Percentiles rank a stretch among this genome's conserved stretches.
Evolutionary conservation across 2,113 vertebrate species (phyloP).

Genomic region (Vulpes vulpes): DNA sequence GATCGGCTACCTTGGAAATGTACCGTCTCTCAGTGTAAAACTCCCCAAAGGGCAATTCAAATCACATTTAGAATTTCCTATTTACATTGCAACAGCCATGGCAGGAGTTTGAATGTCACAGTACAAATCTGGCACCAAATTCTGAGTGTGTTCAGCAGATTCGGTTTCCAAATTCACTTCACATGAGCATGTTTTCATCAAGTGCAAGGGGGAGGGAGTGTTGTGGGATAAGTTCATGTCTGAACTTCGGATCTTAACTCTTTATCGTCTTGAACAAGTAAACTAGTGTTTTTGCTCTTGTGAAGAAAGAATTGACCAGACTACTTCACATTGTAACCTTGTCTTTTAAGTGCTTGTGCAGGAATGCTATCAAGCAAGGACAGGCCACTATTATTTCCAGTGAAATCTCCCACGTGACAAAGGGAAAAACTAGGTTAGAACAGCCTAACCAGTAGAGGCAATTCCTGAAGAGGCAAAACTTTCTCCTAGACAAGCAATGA

Average conservation of each 20-base stretch:
- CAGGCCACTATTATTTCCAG: not conserved
- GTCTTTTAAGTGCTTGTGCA: not conserved
- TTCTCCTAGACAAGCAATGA: not conserved
- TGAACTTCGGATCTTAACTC: slow-evolving; percentile 68
- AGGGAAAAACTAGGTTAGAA: not conserved
- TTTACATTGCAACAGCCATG: slow-evolving; percentile 81
- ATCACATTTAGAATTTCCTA: slow-evolving; percentile 78
- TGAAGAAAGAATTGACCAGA: slow-evolving; percentile 3
- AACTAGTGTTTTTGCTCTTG: not conserved
- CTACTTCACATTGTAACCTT: not conserved
- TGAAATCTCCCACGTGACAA: not conserved
- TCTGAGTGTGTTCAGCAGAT: slow-evolving; percentile 37
- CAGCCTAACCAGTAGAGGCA: not conserved
- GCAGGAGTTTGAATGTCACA: slow-evolving; percentile 79
- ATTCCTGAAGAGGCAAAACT: not conserved
- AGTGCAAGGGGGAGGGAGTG: not conserved
- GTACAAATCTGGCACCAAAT: slow-evolving; percentile 74
- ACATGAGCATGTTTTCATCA: slow-evolving; percentile 69
- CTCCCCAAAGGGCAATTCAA: slow-evolving; percentile 79
- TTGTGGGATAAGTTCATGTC: slow-evolving; percentile 40
- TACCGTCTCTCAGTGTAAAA: slow-evolving; percentile 70
- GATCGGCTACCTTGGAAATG: slow-evolving; percentile 73
- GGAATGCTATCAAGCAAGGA: slow-evolving; percentile 2
- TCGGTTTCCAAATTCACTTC: slow-evolving; percentile 74
- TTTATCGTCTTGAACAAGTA: slow-evolving; percentile 49